Conservation (phyloP, 23 tunicate genomes). For the Aplidium turbinatum region DNA sequence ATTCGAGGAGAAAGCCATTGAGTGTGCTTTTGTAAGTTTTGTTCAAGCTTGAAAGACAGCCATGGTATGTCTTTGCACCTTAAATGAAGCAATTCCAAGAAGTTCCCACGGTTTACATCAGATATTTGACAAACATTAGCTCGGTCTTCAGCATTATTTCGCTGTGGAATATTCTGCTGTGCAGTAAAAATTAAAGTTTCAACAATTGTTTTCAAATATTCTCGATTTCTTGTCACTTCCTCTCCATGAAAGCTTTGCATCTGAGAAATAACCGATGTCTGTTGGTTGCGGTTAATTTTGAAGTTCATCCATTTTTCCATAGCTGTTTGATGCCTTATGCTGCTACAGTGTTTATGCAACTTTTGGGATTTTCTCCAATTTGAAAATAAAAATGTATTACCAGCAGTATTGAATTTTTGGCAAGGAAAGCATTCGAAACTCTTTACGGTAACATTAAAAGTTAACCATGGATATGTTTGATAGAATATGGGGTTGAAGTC, state of each 20-base stretch:
- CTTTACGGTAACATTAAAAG: conserved; percentile 3
- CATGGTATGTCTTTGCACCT: conserved; percentile 20
- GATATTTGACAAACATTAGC: not conserved
- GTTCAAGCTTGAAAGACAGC: conserved; percentile 5
- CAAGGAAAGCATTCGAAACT: conserved; percentile 22
- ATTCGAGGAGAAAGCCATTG: conserved; percentile 5
- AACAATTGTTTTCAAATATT: conserved; percentile 8
- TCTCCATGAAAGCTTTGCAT: not conserved
- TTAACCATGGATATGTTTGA: conserved; percentile 18
- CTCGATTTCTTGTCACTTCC: conserved; percentile 11
- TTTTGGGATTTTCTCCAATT: conserved; percentile 21
- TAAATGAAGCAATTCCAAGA: conserved; percentile 21
- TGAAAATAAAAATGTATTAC: not conserved
- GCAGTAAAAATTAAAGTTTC: conserved; percentile 24
- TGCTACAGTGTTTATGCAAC: not conserved
- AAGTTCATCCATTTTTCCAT: conserved; percentile 24
- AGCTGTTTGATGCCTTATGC: not conserved
- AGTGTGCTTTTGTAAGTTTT: not conserved
- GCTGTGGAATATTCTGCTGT: conserved; percentile 24
- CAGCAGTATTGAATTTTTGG: conserved; percentile 17
- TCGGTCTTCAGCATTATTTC: conserved; percentile 11
- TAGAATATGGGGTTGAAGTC: conserved; percentile 15
- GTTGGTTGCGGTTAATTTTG: not conserved
- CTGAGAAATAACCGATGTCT: conserved; percentile 6
- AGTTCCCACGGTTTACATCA: conserved; percentile 26